Conservation (phyloP, 2,888 invertebrate genomes). For the Sinopyrophorus schimmeli region DNA sequence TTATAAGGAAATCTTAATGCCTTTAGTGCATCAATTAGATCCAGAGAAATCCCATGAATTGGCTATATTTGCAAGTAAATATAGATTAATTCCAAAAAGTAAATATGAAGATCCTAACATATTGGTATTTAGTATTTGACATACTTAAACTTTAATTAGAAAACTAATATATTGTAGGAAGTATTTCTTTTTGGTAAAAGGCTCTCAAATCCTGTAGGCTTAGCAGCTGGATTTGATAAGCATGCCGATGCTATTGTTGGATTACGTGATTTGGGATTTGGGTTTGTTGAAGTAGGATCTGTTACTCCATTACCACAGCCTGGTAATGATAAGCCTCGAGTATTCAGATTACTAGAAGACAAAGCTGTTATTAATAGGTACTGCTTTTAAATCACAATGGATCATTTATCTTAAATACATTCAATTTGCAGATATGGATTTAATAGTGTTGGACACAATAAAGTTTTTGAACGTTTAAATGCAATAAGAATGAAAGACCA, state of each 20-base stretch:
- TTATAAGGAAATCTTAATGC: slow-evolving; percentile 74
- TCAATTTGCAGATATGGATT: slow-evolving; percentile 75
- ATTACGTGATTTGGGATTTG: slow-evolving; percentile 84
- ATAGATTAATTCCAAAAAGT: slow-evolving; percentile 70
- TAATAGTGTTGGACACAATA: slow-evolving; percentile 90
- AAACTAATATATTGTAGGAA: slow-evolving; percentile 57
- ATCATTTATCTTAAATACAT: background rate
- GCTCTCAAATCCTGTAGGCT: slow-evolving; percentile 90
- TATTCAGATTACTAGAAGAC: slow-evolving; percentile 86
- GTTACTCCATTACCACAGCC: slow-evolving; percentile 92
- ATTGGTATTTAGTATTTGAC: slow-evolving; percentile 58
- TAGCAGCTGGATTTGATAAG: slow-evolving; percentile 99
- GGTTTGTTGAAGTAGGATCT: slow-evolving; percentile 95
- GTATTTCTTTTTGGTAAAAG: slow-evolving; percentile 71
- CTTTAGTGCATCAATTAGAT: slow-evolving; percentile 68
- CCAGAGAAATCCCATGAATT: slow-evolving; percentile 84
- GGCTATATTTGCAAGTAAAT: slow-evolving; percentile 76
- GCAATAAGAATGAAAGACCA: slow-evolving; percentile 59
- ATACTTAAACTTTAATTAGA: background rate
- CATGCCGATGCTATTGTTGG: slow-evolving; percentile 89
- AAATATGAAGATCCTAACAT: slow-evolving; percentile 63
- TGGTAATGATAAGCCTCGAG: slow-evolving; percentile 91
- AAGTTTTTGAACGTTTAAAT: slow-evolving; percentile 69
- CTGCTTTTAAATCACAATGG: slow-evolving; percentile 3
- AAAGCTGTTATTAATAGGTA: slow-evolving; percentile 89